phyloP scores from a whole-genome alignment of 2,113 vertebrate genomes.

The Eubucco bourcierii region DNA sequence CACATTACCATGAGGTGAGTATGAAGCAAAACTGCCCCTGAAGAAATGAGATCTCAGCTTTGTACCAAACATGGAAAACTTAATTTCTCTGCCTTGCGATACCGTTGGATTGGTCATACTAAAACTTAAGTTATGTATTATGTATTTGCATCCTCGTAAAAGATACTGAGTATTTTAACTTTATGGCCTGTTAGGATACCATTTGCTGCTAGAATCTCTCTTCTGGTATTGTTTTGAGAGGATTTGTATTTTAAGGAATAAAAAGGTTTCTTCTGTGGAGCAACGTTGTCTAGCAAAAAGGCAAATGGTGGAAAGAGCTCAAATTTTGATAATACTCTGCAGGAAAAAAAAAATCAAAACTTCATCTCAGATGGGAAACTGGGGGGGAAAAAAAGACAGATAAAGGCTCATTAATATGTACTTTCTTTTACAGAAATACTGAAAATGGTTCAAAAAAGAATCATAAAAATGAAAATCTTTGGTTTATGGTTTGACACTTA shows the following conservation, averaged over 20 bases:
- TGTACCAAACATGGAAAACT: neutral
- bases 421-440: neutral
- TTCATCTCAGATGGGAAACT: neutral
- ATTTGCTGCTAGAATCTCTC: neutral
- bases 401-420: neutral
- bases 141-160: neutral
- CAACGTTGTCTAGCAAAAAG: neutral
- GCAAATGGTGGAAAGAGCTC: neutral
- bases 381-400: neutral
- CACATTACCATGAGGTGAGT: conserved; percentile 93
- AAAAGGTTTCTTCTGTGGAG: neutral
- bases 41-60: neutral
- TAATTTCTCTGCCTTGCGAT: neutral
- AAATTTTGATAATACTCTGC: neutral
- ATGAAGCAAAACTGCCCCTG: neutral
- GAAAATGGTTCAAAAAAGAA: neutral
- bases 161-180: neutral
- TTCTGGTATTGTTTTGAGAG: neutral
- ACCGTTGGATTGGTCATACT: neutral
- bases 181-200: neutral
- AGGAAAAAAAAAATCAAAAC: neutral
- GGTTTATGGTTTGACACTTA: neutral
- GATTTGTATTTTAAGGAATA: neutral
- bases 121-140: neutral
- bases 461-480: neutral